A percentile compares a stretch with the other conserved stretches of the same genome.
These are phyloP conservation scores for Talpa occidentalis DNA, from an alignment of 2,113 vertebrate genomes.

Conservation along the genomic window DNA sequence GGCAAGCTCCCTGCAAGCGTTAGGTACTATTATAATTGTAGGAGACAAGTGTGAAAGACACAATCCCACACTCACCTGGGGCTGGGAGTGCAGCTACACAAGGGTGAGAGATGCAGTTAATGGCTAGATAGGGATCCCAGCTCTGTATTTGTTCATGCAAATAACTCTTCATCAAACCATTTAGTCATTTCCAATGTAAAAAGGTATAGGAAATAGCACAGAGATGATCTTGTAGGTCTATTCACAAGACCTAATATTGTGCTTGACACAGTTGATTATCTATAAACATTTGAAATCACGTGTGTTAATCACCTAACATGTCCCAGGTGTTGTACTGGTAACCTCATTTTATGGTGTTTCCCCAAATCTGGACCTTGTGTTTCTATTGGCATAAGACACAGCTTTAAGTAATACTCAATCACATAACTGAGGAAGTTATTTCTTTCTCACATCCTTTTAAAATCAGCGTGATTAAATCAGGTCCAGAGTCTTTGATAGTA, in stretches of 20 bases:
- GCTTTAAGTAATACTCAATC: not conserved
- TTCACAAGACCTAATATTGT: not conserved
- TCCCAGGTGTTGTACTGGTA: not conserved
- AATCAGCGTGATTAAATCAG: not conserved
- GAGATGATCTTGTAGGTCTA: not conserved
- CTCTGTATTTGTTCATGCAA: not conserved
- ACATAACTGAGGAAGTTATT: not conserved
- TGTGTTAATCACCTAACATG: not conserved
- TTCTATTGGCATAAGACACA: not conserved
- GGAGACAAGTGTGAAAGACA: not conserved
- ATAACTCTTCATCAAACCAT: not conserved
- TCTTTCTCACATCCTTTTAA: not conserved
- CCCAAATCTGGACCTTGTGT: not conserved
- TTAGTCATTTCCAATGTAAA: not conserved
- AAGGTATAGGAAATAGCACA: not conserved
- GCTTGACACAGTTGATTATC: not conserved
- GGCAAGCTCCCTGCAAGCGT: not conserved
- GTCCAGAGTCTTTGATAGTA: not conserved
- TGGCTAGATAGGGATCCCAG: not conserved
- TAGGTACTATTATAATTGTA: not conserved
- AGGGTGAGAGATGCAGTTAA: not conserved
- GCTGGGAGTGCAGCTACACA: not conserved
- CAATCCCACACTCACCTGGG: not conserved
- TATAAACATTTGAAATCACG: not conserved
- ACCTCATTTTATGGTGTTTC: not conserved